phyloP scores from a whole-genome alignment of 92 coral and sea anemone species.

The Parazoanthus darwini region DNA sequence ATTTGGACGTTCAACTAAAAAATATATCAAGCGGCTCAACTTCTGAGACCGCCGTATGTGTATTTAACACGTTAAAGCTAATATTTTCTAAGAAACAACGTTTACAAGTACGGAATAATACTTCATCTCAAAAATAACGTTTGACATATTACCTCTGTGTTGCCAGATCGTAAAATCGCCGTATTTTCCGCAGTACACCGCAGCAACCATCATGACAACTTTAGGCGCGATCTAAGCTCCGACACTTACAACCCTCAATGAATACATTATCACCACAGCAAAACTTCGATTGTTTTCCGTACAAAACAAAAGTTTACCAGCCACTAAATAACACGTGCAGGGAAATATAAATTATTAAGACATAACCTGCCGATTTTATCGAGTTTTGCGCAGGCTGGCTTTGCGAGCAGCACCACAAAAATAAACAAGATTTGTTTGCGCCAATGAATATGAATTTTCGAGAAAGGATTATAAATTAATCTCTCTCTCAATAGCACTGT shows the following conservation, averaged over 20 bases:
- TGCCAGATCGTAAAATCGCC: slow-evolving; percentile 37
- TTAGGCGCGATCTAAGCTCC: background rate
- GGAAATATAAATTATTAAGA: slow-evolving; percentile 25
- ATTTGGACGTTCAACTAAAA: background rate
- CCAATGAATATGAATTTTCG: background rate
- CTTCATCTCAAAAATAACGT: background rate
- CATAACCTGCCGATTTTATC: background rate
- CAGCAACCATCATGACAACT: slow-evolving; percentile 41
- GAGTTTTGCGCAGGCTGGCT: background rate
- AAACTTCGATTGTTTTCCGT: slow-evolving; percentile 23
- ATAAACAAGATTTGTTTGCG: background rate
- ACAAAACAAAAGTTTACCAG: slow-evolving; percentile 21
- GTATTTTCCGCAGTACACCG: slow-evolving; percentile 18
- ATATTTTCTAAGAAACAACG: background rate
- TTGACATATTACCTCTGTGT: slow-evolving; percentile 16
- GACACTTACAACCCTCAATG: background rate
- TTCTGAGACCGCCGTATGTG: background rate
- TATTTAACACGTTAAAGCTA: background rate
- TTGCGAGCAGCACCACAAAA: slow-evolving; percentile 9
- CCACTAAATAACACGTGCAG: slow-evolving; percentile 27
- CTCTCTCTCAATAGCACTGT: background rate
- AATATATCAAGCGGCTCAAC: background rate
- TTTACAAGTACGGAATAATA: background rate
- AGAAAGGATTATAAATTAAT: slow-evolving; percentile 20
- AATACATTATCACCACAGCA: slow-evolving; percentile 22